Percentiles rank a stretch among this genome's conserved stretches.
Evolutionary conservation across 1,140 invertebrate species (phyloP).

Genomic region (Scaptomyza pallida): DNA sequence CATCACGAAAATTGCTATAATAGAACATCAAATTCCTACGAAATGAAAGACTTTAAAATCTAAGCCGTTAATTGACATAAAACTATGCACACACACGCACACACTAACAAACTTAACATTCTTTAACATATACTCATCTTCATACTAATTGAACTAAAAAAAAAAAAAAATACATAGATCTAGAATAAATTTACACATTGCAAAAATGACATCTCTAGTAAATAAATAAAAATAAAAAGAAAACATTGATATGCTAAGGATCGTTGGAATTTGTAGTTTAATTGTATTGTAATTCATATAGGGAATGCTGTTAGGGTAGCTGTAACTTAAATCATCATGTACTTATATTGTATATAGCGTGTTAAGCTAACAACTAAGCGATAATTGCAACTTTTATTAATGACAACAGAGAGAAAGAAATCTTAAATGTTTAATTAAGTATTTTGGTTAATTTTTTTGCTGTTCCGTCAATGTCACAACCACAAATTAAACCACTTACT

Average conservation of each 20-base stretch:
- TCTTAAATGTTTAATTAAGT: conserved; percentile 11
- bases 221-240: conserved; percentile 23
- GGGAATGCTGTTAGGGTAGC: conserved; percentile 77
- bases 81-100: conserved; percentile 28
- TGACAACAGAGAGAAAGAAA: conserved; percentile 3
- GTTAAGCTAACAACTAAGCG: conserved; percentile 53
- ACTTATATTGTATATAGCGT: conserved; percentile 75
- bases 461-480: conserved; percentile 6
- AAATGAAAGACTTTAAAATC: conserved; percentile 84
- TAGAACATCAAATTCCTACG: conserved; percentile 79
- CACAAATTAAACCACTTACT: neutral
- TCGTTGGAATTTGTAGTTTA: conserved; percentile 82
- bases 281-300: conserved; percentile 72
- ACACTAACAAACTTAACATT: conserved; percentile 6
- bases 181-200: conserved; percentile 59
- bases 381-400: conserved; percentile 45
- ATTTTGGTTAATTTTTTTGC: conserved; percentile 11
- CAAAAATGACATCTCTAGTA: conserved; percentile 65
- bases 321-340: conserved; percentile 54
- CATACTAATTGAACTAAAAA: conserved; percentile 26
- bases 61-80: conserved; percentile 75
- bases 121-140: conserved; percentile 26
- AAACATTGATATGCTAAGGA: conserved; percentile 67
- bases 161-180: conserved; percentile 1
- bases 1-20: conserved; percentile 53